Percentiles rank a stretch among this genome's conserved stretches.
phyloP scores from a whole-genome alignment of 2,888 invertebrate genomes.

The Heliconius hortense region DNA sequence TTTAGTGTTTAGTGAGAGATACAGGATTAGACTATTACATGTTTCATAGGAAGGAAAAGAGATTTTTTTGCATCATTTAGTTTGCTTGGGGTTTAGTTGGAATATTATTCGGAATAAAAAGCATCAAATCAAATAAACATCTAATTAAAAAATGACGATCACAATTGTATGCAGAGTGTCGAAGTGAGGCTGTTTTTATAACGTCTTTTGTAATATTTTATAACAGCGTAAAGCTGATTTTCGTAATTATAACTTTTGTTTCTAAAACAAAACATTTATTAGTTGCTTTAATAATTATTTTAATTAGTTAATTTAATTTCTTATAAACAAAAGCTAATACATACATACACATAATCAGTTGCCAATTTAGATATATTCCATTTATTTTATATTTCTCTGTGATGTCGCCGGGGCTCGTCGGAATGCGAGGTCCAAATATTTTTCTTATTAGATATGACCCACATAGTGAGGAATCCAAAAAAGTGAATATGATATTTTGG shows the following conservation, averaged over 20 bases:
- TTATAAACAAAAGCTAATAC: neutral
- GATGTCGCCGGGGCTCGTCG: constrained; percentile 20
- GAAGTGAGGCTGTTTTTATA: too few species aligned
- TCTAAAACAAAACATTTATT: too few species aligned
- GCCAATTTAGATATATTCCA: neutral
- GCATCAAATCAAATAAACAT: too few species aligned
- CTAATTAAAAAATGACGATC: too few species aligned
- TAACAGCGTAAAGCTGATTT: too few species aligned
- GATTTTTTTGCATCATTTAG: neutral
- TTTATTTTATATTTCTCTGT: neutral
- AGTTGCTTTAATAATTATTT: too few species aligned
- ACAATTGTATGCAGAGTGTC: too few species aligned
- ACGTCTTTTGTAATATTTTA: too few species aligned
- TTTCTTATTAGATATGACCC: constrained; percentile 48
- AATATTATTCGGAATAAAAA: neutral
- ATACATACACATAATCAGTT: neutral
- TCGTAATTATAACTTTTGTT: too few species aligned
- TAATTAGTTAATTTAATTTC: too few species aligned
- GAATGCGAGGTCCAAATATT: constrained; percentile 49
- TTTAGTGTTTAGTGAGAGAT: neutral
- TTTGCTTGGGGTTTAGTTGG: neutral
- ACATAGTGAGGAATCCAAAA: constrained; percentile 33
- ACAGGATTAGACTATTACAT: neutral
- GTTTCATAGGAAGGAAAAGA: neutral
- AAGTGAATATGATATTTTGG: constrained; percentile 1